Conservation (phyloP, 2,113 vertebrate species). For the Erythrocebus patas region DNA sequence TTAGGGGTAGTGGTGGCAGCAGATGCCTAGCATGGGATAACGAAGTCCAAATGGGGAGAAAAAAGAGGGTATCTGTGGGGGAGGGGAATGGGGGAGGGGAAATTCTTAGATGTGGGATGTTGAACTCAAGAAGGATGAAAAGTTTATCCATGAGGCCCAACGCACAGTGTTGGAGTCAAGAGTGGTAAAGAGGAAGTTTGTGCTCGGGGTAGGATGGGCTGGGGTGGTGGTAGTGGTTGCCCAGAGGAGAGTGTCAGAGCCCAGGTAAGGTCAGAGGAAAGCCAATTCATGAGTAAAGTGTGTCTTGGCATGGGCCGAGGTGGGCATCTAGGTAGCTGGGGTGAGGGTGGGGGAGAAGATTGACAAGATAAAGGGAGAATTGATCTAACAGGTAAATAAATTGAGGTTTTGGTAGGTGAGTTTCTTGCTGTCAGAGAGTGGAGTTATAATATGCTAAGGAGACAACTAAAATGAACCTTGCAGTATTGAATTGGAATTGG, state of each 20-base stretch:
- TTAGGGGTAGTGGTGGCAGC: background rate
- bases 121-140: background rate
- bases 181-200: background rate
- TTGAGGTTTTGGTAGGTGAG: background rate
- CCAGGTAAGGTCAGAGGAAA: background rate
- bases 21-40: background rate
- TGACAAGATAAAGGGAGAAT: background rate
- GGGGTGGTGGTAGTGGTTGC: background rate
- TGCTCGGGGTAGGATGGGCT: background rate
- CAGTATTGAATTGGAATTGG: background rate
- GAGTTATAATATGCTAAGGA: background rate
- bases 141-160: background rate
- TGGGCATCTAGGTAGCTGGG: background rate
- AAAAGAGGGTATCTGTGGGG: background rate
- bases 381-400: background rate
- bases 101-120: background rate
- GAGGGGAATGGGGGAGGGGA: background rate
- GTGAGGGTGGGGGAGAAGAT: background rate
- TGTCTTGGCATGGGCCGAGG: rapidly evolving
- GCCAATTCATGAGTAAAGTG: rapidly evolving
- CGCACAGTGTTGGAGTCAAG: no score
- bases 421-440: background rate
- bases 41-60: background rate
- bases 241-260: background rate
- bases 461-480: background rate